Conservation (phyloP, 2,797 vertebrate species). For the Pterois miles region DNA sequence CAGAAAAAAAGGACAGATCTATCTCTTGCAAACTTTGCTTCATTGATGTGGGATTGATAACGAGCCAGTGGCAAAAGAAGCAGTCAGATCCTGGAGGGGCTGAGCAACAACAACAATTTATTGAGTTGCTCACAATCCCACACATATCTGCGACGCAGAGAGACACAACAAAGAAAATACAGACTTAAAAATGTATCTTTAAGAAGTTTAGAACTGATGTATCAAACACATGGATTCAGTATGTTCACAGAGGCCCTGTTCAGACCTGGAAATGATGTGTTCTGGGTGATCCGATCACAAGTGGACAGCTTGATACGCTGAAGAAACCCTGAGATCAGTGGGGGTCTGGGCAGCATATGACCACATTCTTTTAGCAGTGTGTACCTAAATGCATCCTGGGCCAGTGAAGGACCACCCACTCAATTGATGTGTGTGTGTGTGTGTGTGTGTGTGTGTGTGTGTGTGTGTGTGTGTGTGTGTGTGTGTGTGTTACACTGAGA, state of each 20-base stretch:
- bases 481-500: no score
- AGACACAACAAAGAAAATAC: neutral
- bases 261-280: no score
- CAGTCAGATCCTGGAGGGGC: neutral
- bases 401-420: no score
- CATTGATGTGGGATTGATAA: slow-evolving; percentile 37
- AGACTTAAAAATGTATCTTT: neutral
- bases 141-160: neutral
- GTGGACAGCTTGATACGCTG: no score
- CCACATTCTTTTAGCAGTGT: no score
- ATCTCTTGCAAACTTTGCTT: neutral
- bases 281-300: no score
- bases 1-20: neutral
- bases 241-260: neutral
- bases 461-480: no score
- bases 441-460: no score
- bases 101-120: neutral
- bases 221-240: neutral
- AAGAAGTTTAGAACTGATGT: neutral
- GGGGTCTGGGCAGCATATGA: no score
- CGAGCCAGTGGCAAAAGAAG: slow-evolving; percentile 29
- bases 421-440: no score
- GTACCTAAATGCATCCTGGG: no score
- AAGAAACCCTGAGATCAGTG: no score
- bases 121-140: slow-evolving; percentile 20